Base-by-base conservation (phyloP, 2,113 vertebrate genomes). In the Pluvialis apricaria region DNA sequence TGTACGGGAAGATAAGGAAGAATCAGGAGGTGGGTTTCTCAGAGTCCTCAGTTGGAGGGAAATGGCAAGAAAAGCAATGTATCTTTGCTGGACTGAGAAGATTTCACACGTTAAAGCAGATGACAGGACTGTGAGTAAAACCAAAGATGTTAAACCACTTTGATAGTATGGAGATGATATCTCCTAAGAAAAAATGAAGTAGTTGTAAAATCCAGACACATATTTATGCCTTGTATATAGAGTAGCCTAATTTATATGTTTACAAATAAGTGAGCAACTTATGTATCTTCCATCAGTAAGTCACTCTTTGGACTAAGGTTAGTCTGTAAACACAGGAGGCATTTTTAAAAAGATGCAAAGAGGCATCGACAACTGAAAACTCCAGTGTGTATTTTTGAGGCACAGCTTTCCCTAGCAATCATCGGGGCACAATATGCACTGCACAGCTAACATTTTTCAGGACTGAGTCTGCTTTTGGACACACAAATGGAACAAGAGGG, bases 311-410 rank as follows among this genome's bases (percentile, higher is more conserved):
- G 47, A 66, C 29, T 70, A 52, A 61, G 22, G 13, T 17, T 47
- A 40, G 31, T 22, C 64, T 81, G 25, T 31, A 73, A 77, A 78
- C 32, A 75, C 18, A 61, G 17, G n/a, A 78, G 17, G 19, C 29
- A 42, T 64, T 68, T 90, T 58, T 42, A 29, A 54, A 64, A 77
- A 60, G n/a, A 36, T 31, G 5, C 38, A 44, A 71, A 79, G 28
- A 61, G 26, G 25, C 19, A 34, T 15, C 1, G 1, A 49, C 34
- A 66, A 17, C 32, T 66, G 44, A 6, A 4, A 57, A 54, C 82
- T 25, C 32, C 0, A 0, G 20, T 2, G 2, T 13, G 4, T 6
- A 4, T 28, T 73, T 69, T 2, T 44, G 31, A 82, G 45, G 29
- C 11, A 51, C 6, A 65, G 26, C 42, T 82, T 86, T 88, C 29